Percentiles rank a stretch among this genome's conserved stretches.
These are phyloP conservation scores for Stomorhina lunata DNA, from an alignment of 2,888 invertebrate species.

Conservation along the genomic window DNA sequence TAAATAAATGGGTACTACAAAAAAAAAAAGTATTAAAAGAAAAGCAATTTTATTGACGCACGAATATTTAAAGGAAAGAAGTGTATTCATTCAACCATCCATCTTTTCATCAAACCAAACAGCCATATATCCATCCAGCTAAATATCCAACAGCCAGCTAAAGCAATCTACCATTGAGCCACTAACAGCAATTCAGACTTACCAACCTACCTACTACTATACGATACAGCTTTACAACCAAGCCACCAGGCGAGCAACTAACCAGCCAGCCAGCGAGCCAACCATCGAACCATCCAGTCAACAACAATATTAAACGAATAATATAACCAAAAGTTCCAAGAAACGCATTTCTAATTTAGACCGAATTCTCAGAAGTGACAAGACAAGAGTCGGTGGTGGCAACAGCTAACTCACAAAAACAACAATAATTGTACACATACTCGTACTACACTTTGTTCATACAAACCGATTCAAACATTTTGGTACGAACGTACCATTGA, in stretches of 20 bases:
- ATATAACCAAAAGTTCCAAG: constrained; percentile 73
- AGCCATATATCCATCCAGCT: neutral
- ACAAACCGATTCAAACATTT: neutral
- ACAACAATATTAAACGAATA: constrained; percentile 56
- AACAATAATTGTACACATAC: constrained; percentile 14
- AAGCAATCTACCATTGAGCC: no score
- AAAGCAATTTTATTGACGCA: constrained; percentile 59
- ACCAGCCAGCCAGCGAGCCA: constrained; percentile 8
- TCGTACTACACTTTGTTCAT: neutral
- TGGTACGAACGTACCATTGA: neutral
- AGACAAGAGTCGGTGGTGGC: constrained; percentile 68
- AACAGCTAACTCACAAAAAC: constrained; percentile 50
- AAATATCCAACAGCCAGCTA: no score
- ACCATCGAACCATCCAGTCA: constrained; percentile 14
- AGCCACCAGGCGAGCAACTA: constrained; percentile 1
- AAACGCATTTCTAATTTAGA: constrained; percentile 79
- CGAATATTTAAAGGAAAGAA: constrained; percentile 30
- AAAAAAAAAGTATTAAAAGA: constrained; percentile 20
- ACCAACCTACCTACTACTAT: neutral
- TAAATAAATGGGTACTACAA: no score
- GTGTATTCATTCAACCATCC: neutral
- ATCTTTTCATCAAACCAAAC: constrained; percentile 18
- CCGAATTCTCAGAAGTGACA: constrained; percentile 78
- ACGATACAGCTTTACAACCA: neutral
- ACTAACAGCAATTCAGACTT: neutral